Percentiles rank a stretch among this genome's conserved stretches.
Conservation (phyloP, 2,797 vertebrate genomes). For the Halcyon smyrnensis region DNA sequence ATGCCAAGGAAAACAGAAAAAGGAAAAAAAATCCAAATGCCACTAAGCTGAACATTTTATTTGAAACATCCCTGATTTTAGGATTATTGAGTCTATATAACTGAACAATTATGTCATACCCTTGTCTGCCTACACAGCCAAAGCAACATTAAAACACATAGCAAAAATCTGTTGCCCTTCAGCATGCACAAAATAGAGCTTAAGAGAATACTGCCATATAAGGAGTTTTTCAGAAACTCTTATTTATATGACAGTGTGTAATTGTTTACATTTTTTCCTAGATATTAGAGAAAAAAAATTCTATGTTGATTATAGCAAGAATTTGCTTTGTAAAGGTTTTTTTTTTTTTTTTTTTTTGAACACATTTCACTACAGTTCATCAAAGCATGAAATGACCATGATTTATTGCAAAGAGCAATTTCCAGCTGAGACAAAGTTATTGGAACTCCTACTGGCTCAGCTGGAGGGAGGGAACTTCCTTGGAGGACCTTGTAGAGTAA, state of each 20-base stretch:
- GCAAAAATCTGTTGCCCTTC: background rate
- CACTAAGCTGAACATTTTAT: background rate
- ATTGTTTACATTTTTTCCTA: background rate
- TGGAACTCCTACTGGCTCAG: slow-evolving; percentile 17
- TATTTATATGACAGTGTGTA: background rate
- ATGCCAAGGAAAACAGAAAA: background rate
- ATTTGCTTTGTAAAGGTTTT: background rate
- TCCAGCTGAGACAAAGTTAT: slow-evolving; percentile 41
- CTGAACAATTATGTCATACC: background rate
- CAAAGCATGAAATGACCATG: background rate
- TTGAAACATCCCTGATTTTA: background rate
- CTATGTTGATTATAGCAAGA: background rate
- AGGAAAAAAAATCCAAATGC: background rate
- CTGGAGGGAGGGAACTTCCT: slow-evolving; percentile 7
- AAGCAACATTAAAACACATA: background rate
- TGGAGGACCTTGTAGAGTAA: background rate
- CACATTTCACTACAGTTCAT: background rate
- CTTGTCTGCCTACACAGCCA: background rate
- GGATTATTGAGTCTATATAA: background rate
- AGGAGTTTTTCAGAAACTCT: background rate
- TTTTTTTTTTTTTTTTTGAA: background rate
- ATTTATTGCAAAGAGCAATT: slow-evolving; percentile 10
- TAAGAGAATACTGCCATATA: background rate
- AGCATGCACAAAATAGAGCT: background rate
- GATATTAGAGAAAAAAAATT: background rate